Evolutionary conservation across 2,888 invertebrate species (phyloP).

Genomic region (Eilema depressum): DNA sequence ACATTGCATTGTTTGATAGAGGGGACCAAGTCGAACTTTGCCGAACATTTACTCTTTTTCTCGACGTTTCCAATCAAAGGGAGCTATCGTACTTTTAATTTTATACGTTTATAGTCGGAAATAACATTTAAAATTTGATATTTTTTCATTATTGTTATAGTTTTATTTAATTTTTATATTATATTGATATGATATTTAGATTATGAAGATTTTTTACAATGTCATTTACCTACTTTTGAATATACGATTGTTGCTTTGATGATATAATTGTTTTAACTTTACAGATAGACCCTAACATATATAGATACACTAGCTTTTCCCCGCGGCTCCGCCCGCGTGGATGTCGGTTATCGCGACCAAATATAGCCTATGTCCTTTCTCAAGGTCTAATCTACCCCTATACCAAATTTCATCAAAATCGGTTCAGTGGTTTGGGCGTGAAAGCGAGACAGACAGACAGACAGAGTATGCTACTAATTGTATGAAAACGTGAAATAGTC

Average conservation of each 20-base stretch:
- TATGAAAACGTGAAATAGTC: no score
- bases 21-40: background rate
- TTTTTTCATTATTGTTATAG: background rate
- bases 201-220: background rate
- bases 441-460: no score
- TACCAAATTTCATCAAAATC: no score
- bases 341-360: no score
- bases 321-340: no score
- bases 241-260: slow-evolving; percentile 1
- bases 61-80: background rate
- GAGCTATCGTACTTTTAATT: background rate
- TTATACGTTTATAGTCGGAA: background rate
- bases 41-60: background rate
- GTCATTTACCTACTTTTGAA: background rate
- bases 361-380: no score
- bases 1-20: no score
- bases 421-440: no score
- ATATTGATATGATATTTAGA: background rate
- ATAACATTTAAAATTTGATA: background rate
- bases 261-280: background rate
- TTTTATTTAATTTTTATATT: background rate
- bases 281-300: background rate
- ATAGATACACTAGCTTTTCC: no score
- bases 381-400: no score
- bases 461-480: no score